phyloP scores from a whole-genome alignment of 1,140 invertebrate genomes.

The Tribolium madens region DNA sequence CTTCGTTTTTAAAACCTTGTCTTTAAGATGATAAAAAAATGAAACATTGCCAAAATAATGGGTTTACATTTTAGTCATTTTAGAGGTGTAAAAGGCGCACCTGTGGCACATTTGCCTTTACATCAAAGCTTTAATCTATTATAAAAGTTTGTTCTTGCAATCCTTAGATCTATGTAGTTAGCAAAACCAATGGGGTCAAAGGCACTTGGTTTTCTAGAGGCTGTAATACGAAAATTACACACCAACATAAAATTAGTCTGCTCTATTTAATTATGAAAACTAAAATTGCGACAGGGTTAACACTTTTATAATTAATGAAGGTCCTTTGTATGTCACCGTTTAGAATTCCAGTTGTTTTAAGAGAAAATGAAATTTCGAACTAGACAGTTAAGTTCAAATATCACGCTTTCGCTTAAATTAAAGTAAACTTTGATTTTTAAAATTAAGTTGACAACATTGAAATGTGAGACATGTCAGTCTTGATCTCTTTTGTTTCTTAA shows the following conservation, averaged over 20 bases:
- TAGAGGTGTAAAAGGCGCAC: not conserved
- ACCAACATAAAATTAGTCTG: not conserved
- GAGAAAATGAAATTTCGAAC: not conserved
- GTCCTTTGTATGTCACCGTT: not conserved
- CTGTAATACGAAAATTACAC: not conserved
- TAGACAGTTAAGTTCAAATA: not conserved
- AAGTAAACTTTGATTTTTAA: too few species aligned
- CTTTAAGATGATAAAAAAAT: not conserved
- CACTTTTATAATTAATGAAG: not conserved
- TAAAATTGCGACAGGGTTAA: not conserved
- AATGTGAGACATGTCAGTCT: too few species aligned
- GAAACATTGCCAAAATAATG: not conserved
- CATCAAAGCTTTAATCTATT: not conserved
- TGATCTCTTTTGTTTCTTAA: too few species aligned
- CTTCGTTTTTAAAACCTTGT: too few species aligned
- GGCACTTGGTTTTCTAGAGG: not conserved
- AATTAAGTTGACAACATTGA: too few species aligned
- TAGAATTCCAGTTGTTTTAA: not conserved
- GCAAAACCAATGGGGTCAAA: too few species aligned
- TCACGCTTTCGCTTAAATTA: too few species aligned
- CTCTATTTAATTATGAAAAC: not conserved
- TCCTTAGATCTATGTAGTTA: not conserved
- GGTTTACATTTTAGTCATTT: not conserved
- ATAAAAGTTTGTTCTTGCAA: not conserved
- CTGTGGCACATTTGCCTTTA: conserved; percentile 15